Evolutionary conservation across 2,797 vertebrate genomes (phyloP).

Genomic region (Pseudochromis fuscus): DNA sequence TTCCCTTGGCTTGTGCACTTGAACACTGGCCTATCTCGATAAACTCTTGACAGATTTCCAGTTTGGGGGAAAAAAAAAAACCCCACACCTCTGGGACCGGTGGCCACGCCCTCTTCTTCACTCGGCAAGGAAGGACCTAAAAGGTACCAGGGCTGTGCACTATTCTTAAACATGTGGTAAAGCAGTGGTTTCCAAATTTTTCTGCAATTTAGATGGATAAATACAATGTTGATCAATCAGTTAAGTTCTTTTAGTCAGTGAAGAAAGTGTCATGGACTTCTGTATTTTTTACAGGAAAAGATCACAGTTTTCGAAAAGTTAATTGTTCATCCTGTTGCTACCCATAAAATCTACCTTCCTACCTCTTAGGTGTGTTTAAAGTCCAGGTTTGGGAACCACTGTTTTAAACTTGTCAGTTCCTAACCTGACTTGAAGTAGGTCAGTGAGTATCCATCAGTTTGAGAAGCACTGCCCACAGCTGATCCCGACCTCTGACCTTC

Average conservation of each 20-base stretch:
- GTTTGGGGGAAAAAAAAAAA: slow-evolving; percentile 30
- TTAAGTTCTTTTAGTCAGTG: no score
- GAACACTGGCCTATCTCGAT: slow-evolving; percentile 46
- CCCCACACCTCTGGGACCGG: slow-evolving; percentile 30
- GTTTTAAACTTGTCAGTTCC: slow-evolving; percentile 13
- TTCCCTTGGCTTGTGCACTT: slow-evolving; percentile 29
- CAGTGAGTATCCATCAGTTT: not conserved
- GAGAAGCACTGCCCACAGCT: not conserved
- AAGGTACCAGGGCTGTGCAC: not conserved
- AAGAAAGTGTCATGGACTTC: no score
- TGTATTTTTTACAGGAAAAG: no score
- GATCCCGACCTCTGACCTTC: slow-evolving; percentile 7
- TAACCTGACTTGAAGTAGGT: slow-evolving; percentile 8
- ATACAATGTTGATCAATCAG: not conserved
- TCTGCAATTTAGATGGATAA: slow-evolving; percentile 4
- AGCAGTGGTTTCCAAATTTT: not conserved
- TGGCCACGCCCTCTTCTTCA: slow-evolving; percentile 15
- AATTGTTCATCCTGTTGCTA: no score
- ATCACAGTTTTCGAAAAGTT: no score
- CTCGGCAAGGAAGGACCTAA: slow-evolving; percentile 8
- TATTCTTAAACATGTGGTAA: not conserved
- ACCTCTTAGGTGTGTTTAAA: no score
- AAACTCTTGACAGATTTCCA: slow-evolving; percentile 52
- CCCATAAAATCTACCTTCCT: no score
- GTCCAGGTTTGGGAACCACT: not conserved